Base-by-base conservation (phyloP, 2,797 vertebrate genomes). In the Manis pentadactyla region DNA sequence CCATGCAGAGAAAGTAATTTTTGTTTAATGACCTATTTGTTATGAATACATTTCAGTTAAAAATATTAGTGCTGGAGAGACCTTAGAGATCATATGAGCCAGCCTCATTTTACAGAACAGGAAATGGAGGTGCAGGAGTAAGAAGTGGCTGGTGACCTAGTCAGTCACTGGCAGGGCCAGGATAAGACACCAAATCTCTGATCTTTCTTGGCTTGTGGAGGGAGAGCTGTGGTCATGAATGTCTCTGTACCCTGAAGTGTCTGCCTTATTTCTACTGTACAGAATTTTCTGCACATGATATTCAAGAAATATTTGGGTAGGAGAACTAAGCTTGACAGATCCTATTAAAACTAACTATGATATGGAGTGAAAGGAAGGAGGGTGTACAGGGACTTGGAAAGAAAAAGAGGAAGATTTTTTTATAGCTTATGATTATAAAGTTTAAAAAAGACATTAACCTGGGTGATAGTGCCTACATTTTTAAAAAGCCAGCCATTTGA, bases 361-460 rank as follows among this genome's bases (percentile, higher is more conserved):
- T 37, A 27, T 5, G 31, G 27, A 15, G 82, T 78, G 27, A 95
- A 87, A 53, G 77, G 31, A 68, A 73, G 3, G 27, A 92, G 23
- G 7, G 2, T 53, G 0, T 42, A 3, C 23, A 75, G 29, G 25
- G 11, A 81, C 25, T 64, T 94, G 9, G 13, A 83, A 82, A 87
- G 29, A 87, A 81, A 83, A 29, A 90, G 8, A 85, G 59, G 74
- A 87, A 92, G 23, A 66, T 49, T 31, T 61, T 78, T 93, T 97
- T 25, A 55, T 31, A 89, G 8, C 3, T 94, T 73, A 89, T 83
- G 11, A 75, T 96, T 59, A 92, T 49, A 74, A 95, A 94, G 66
- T 71, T 94, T 95, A 31, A 90, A 75, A 84, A 95, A 75, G 46
- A 27, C 21, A 55, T 75, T 86, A 86, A 59, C 13, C 49, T 92